Base-by-base conservation (phyloP, 2,797 vertebrate species). In the Acanthurus lineatus region DNA sequence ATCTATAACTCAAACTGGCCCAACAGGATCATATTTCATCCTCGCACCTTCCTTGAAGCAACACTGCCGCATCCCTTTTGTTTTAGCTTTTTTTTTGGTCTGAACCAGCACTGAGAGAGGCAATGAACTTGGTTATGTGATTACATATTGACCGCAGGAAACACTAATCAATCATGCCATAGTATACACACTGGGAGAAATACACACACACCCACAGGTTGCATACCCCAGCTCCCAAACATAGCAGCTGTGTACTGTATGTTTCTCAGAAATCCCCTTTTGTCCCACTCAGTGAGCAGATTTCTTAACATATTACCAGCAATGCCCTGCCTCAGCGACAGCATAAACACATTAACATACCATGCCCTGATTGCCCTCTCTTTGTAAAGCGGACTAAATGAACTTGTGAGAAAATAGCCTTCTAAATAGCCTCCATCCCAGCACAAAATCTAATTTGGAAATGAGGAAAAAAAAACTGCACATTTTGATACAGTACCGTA, bases 381-480 rank as follows among this genome's bases (percentile, higher is more conserved):
- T 81, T 68, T 75, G 62, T 60, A 58, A 45, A 71, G 49, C 4
- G 58, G 47, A 82, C 69, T 70, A 82, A 64, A 74, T 76, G 7
- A 79, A 70, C 65, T 51, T 81, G 49, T 67, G 45, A 51, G 69
- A 49, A 88, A 87, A 79, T 63, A 78, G 69, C 61, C 53, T 15
- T 1, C 68, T 51, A 79, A 88, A 84, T 64, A 59, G 77, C 74
- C 79, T 80, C 70, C 49, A 76, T 81, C 61, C 60, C 48, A 56
- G 67, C 47, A 81, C 73, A 80, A 87, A 89, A 93, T 90, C 80
- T 81, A 79, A 88, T 91, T 89, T 89, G 73, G 61, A 83, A 88
- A 88, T 73, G 57, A 72, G 80, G 67, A 71, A 60, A 68, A 17
- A 64, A 75, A 45, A 82, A 81, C 77, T 20, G 40, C 64, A 74